Evolutionary conservation across 1,140 invertebrate species (phyloP).

Genomic region (Leptestheria dahalacensis): DNA sequence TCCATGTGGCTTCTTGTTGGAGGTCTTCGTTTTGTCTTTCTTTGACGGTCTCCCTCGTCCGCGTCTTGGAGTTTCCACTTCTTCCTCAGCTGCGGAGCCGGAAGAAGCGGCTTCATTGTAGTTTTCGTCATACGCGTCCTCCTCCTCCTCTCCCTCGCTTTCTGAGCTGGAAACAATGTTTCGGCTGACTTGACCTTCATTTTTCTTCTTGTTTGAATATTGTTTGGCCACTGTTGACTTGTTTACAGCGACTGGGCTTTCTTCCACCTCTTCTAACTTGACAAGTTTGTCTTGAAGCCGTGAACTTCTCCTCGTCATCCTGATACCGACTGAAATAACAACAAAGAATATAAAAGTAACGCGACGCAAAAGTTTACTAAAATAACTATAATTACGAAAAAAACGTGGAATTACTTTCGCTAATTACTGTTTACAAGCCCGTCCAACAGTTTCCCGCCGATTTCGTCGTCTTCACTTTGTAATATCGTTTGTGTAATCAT

Average conservation of each 20-base stretch:
- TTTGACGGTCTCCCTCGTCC: neutral
- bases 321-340: too few relatives aligned
- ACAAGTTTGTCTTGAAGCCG: neutral
- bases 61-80: neutral
- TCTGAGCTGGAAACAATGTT: neutral
- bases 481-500: too few relatives aligned
- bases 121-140: too few relatives aligned
- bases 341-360: too few relatives aligned
- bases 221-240: neutral
- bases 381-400: too few relatives aligned
- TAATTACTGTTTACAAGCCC: too few relatives aligned
- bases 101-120: too few relatives aligned
- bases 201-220: neutral
- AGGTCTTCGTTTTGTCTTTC: neutral
- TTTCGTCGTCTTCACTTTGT: too few relatives aligned
- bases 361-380: too few relatives aligned
- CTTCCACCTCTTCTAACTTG: neutral
- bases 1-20: neutral
- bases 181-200: too few relatives aligned
- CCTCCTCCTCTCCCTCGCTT: neutral
- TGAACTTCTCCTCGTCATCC: slow-evolving; percentile 17
- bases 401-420: too few relatives aligned
- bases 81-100: neutral
- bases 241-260: neutral
- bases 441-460: too few relatives aligned